These are phyloP conservation scores for Huso huso DNA, from an alignment of 2,797 vertebrate species.

Conservation along the genomic window DNA sequence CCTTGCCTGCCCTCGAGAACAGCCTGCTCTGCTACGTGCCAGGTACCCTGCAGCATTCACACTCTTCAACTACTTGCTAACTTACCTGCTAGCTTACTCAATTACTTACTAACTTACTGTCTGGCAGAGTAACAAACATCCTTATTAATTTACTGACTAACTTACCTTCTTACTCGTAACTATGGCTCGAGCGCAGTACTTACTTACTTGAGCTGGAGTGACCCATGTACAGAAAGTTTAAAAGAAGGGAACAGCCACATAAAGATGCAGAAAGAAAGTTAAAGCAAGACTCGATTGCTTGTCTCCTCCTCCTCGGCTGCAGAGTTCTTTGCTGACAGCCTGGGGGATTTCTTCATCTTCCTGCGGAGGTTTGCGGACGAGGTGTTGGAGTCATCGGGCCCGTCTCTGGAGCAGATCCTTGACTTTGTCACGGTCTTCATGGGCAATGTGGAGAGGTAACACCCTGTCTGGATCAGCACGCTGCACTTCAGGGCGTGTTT, in stretches of 20 bases:
- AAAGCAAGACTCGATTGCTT: constrained; percentile 20
- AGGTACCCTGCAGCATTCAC: constrained; percentile 54
- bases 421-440: constrained; percentile 92
- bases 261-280: no score
- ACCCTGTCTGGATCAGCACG: background rate
- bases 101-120: background rate
- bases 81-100: no score
- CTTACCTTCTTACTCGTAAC: no score
- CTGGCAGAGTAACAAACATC: constrained; percentile 21
- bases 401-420: constrained; percentile 84
- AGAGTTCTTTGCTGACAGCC: constrained; percentile 96
- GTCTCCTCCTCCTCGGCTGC: constrained; percentile 17
- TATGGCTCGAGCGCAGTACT: no score
- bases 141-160: background rate
- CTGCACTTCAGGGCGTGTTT: no score
- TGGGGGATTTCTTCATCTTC: constrained; percentile 96
- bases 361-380: constrained; percentile 90
- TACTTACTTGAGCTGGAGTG: no score
- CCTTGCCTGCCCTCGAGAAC: constrained; percentile 66
- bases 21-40: constrained; percentile 80
- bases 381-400: constrained; percentile 79
- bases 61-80: no score
- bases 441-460: constrained; percentile 86
- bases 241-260: no score
- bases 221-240: no score